Evolutionary conservation across 2,888 invertebrate species (phyloP).

Genomic region (Cartodere bifasciata): DNA sequence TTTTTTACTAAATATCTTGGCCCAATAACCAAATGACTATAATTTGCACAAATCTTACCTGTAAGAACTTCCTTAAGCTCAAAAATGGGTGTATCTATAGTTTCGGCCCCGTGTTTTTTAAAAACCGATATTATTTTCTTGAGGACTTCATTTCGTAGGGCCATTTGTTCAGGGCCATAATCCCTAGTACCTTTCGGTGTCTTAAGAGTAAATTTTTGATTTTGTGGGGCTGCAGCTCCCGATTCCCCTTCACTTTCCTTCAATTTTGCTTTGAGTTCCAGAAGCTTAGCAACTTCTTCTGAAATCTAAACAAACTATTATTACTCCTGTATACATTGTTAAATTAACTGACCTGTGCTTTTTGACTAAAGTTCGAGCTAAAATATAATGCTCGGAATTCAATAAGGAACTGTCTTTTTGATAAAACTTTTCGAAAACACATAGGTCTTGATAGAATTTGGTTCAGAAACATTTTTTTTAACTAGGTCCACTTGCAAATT

Average conservation of each 20-base stretch:
- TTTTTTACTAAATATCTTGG: no score
- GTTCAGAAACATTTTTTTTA: no score
- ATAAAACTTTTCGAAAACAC: no score
- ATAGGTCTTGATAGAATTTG: no score
- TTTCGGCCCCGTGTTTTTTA: conserved; percentile 93
- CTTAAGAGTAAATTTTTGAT: conserved; percentile 78
- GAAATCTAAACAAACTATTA: conserved; percentile 52
- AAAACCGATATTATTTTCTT: conserved; percentile 80
- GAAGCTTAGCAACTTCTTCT: conserved; percentile 70
- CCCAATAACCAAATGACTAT: no score
- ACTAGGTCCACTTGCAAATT: no score
- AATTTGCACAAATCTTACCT: no score
- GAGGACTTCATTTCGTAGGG: conserved; percentile 73
- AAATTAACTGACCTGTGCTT: conserved; percentile 31
- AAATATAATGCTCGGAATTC: no score
- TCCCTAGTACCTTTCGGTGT: conserved; percentile 92
- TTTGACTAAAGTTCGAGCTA: no score
- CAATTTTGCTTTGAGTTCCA: conserved; percentile 67
- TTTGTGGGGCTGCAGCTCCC: conserved; percentile 35
- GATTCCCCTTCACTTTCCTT: conserved; percentile 46
- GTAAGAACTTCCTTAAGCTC: conserved; percentile 54
- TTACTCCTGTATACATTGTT: conserved; percentile 18
- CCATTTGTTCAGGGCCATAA: conserved; percentile 91
- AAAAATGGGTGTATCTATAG: conserved; percentile 97
- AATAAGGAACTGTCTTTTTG: no score